Percentiles rank a stretch among this genome's conserved stretches.
These are phyloP conservation scores for Imbricaverruca yamaguchii DNA, from an alignment of 2,888 invertebrate species.

Conservation along the genomic window DNA sequence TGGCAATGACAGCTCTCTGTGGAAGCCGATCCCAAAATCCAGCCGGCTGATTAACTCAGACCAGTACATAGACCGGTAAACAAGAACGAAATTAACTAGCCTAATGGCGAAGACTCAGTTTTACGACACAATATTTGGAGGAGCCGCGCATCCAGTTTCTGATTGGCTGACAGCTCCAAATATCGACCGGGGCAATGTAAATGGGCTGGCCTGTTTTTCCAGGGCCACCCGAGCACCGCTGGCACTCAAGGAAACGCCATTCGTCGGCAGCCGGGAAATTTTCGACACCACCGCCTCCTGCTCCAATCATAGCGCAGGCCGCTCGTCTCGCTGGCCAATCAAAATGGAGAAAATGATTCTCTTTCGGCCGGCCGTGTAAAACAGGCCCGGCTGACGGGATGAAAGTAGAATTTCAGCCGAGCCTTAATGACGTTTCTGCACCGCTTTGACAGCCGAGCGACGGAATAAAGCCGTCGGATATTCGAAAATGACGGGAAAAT, in stretches of 20 bases:
- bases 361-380: slow-evolving; percentile 2
- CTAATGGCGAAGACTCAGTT: neutral
- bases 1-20: slow-evolving; percentile 1
- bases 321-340: neutral
- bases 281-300: neutral
- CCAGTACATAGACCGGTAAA: neutral
- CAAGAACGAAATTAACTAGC: slow-evolving; percentile 14
- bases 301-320: neutral
- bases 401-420: slow-evolving; percentile 20
- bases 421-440: slow-evolving; percentile 8
- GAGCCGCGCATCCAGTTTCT: no score
- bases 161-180: neutral
- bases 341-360: neutral
- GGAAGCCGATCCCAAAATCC: neutral
- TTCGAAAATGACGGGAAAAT: slow-evolving; percentile 19
- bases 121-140: neutral
- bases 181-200: neutral
- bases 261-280: neutral
- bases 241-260: neutral
- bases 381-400: neutral
- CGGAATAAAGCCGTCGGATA: slow-evolving; percentile 12
- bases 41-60: slow-evolving; percentile 3
- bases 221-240: neutral
- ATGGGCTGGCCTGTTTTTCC: neutral
- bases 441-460: neutral